Conservation (phyloP, 2,888 invertebrate species). For the Plagiodera versicolora region DNA sequence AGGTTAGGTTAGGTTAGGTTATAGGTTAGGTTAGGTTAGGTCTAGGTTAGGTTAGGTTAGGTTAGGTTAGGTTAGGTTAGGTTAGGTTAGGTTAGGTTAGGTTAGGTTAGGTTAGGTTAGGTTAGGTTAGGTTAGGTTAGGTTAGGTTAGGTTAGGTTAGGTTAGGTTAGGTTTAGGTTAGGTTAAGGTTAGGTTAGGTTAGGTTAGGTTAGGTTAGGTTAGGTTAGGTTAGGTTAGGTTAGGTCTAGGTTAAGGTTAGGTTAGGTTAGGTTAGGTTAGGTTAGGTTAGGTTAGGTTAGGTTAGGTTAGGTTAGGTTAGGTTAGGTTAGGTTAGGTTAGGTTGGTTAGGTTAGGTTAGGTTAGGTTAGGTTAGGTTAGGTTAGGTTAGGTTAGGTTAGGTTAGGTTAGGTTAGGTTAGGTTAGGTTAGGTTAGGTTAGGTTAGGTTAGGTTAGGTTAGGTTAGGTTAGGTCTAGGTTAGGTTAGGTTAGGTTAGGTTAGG, state of each 20-base stretch:
- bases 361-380: conserved; percentile 10
- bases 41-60: conserved; percentile 19
- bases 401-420: conserved; percentile 12
- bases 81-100: conserved; percentile 17
- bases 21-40: conserved; percentile 20
- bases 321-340: conserved; percentile 9
- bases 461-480: neutral
- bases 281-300: conserved; percentile 13
- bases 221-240: conserved; percentile 18
- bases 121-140: conserved; percentile 20
- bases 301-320: conserved; percentile 1
- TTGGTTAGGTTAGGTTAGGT: conserved; percentile 13
- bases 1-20: conserved; percentile 30
- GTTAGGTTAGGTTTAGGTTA: conserved; percentile 19
- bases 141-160: conserved; percentile 20
- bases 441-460: conserved; percentile 12
- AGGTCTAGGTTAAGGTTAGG: conserved; percentile 16
- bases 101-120: conserved; percentile 29
- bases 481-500: conserved; percentile 7
- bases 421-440: conserved; percentile 12
- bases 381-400: conserved; percentile 12
- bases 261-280: conserved; percentile 18
- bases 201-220: conserved; percentile 26
- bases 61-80: conserved; percentile 19
- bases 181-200: no score